Evolutionary conservation across 2,113 vertebrate genomes (phyloP).

Genomic region (Oophaga pumilio): DNA sequence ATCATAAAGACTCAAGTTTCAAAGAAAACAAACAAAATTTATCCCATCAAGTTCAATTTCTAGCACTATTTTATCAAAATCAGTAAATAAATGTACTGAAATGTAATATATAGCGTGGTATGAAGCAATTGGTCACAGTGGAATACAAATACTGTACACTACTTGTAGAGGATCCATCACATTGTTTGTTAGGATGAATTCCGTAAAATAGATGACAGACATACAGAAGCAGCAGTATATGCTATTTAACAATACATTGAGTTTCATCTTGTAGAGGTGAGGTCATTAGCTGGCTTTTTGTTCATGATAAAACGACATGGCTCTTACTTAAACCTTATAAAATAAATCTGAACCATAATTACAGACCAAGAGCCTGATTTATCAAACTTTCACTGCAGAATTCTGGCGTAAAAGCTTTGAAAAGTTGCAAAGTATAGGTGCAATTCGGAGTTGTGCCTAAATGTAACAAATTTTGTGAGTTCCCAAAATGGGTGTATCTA

Average conservation of each 20-base stretch:
- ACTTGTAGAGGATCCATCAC: neutral
- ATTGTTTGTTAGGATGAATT: neutral
- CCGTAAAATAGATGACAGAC: neutral
- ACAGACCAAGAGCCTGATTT: no score
- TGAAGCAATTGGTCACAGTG: neutral
- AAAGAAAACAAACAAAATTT: no score
- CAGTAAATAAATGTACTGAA: neutral
- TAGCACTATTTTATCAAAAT: no score
- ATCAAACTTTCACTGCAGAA: no score
- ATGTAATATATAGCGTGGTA: neutral
- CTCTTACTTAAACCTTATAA: neutral
- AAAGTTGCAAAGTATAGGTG: no score
- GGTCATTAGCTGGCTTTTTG: neutral
- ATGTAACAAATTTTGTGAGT: no score
- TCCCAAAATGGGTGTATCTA: no score
- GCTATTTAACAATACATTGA: neutral
- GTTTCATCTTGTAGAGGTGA: neutral
- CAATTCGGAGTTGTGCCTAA: no score
- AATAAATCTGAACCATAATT: no score
- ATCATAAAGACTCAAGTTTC: no score
- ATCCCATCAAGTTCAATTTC: no score
- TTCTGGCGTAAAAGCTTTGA: no score
- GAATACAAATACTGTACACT: neutral
- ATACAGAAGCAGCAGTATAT: neutral
- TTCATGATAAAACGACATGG: neutral